Evolutionary conservation across 2,797 vertebrate species (phyloP), one percentile per base, ranked within the genome.

Genomic region (Schizopygopsis pylzovi): DNA sequence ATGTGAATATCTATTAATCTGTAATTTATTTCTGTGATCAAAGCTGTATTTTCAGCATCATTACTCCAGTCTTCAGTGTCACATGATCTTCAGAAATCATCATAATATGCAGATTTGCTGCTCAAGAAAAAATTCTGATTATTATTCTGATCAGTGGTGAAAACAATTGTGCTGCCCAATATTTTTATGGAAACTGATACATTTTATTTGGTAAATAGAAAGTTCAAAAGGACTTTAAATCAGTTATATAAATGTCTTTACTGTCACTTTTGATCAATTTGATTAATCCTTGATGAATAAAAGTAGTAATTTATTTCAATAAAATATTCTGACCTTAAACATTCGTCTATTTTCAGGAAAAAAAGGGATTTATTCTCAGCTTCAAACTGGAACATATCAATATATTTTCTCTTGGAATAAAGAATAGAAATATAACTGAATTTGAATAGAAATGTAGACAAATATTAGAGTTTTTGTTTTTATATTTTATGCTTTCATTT

Each of bases 1-100:
- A 1, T 37, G 47, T 13, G 2, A 1, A 49, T 47, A 9, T 73
- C 0, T 16, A 0, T 1, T 4, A 2, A 15, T 16, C 0, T 39
- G 12, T 22, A 0, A 77, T 77, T 6, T 6, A 52, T 75, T 49
- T 0, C 13, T 43, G 39, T 70, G 39, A 72, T 54, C 41, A 15
- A 12, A 68, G 10, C 4, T 41, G 68, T 3, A n/a, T 71, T 43
- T 43, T 28, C 59, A 43, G 39, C 39, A 71, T 43, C 16, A 52
- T 52, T 75, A 20, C 72, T 75, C 25, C 22, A 43, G 25, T 75
- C 20, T 70, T 70, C 37, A 70, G 37, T 41, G 68, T 43, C 68
- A 71, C 68, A 13, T 43, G 20, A 13, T 13, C 39, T 71, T 71
- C 68, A 43, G 20, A n/a, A 43, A 71, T 71, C 68, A 43, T 3